A percentile compares a stretch with the other conserved stretches of the same genome.
These are phyloP conservation scores for Idaea straminata DNA, from an alignment of 2,888 invertebrate genomes.

Conservation along the genomic window DNA sequence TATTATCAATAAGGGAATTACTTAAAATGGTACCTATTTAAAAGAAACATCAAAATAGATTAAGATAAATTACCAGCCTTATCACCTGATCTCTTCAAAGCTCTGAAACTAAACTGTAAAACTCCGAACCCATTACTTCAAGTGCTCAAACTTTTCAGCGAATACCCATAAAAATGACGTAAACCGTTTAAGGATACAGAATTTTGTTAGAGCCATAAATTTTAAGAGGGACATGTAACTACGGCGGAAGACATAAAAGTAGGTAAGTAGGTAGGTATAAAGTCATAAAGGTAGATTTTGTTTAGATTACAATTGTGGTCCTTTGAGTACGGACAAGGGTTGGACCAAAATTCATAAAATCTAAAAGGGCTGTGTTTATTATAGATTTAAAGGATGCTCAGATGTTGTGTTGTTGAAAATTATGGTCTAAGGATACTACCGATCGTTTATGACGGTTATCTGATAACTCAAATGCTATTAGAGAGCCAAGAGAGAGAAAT, in stretches of 20 bases:
- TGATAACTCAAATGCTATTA: too few relatives aligned
- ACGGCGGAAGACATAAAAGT: not conserved
- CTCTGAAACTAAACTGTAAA: not conserved
- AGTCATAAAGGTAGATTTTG: not conserved
- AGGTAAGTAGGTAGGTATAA: not conserved
- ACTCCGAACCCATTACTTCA: constrained; percentile 18
- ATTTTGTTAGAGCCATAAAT: constrained; percentile 4
- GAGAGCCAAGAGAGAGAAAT: too few relatives aligned
- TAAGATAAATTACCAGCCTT: too few relatives aligned
- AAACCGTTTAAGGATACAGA: constrained; percentile 20
- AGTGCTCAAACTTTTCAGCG: constrained; percentile 22
- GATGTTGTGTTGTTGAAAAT: too few relatives aligned
- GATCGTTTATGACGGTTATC: not conserved
- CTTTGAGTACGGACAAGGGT: not conserved
- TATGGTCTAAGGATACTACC: not conserved
- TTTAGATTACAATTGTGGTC: not conserved
- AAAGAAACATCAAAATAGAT: too few relatives aligned
- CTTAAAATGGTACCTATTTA: too few relatives aligned
- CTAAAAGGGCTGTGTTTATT: not conserved
- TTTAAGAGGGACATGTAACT: not conserved
- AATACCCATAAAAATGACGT: constrained; percentile 22
- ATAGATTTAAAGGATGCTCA: not conserved
- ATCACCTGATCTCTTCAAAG: too few relatives aligned
- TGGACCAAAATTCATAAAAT: not conserved
- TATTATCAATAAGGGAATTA: too few relatives aligned